Percentiles rank a stretch among this genome's conserved stretches.
Conservation (phyloP, 2,113 vertebrate genomes). For the Oceanites oceanicus region DNA sequence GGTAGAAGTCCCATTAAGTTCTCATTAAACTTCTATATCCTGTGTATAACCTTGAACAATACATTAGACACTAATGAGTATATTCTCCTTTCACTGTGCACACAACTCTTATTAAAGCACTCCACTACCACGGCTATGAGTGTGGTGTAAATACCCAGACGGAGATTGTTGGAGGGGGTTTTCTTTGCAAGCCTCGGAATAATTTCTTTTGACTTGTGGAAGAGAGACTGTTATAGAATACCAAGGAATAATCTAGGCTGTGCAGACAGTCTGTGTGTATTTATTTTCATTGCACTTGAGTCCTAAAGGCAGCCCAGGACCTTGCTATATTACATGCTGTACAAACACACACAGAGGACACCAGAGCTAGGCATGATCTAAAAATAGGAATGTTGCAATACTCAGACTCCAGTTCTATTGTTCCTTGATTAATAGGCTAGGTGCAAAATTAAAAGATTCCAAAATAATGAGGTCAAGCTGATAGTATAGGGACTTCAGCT, state of each 20-base stretch:
- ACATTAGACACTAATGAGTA: conserved; percentile 70
- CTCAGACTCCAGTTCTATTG: background rate
- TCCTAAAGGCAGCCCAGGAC: background rate
- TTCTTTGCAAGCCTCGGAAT: background rate
- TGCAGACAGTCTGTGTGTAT: background rate
- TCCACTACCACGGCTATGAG: background rate
- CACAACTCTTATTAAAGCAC: conserved; percentile 1
- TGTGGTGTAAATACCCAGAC: background rate
- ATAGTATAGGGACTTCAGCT: background rate
- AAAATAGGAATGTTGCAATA: background rate
- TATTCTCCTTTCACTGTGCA: conserved; percentile 16
- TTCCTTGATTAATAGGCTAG: background rate
- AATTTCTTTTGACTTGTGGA: background rate
- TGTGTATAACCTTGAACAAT: conserved; percentile 75
- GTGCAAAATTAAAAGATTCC: background rate
- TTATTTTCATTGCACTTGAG: background rate
- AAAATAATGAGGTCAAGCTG: conserved; percentile 16
- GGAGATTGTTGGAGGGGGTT: background rate
- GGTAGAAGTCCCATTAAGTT: conserved; percentile 72
- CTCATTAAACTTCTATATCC: conserved; percentile 75
- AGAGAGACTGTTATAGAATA: background rate
- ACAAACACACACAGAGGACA: background rate
- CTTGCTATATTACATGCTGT: background rate
- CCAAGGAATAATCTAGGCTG: background rate
- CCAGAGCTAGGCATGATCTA: background rate